Percentiles rank a stretch among this genome's conserved stretches.
Conservation (phyloP, 2,797 vertebrate genomes). For the Dendrocincla fuliginosa region DNA sequence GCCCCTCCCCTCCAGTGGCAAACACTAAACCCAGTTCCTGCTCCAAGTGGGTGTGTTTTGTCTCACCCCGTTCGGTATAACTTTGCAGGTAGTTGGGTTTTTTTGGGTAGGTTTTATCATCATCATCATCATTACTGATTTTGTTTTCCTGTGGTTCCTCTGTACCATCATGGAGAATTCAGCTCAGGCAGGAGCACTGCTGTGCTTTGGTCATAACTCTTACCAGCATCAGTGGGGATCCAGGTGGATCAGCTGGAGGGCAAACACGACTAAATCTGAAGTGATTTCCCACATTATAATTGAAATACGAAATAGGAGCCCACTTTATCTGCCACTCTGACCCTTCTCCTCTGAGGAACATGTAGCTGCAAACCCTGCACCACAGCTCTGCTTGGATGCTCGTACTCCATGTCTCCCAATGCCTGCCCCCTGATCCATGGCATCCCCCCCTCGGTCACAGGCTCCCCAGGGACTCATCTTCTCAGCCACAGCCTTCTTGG, state of each 20-base stretch:
- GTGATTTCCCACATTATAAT: background rate
- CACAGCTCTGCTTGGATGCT: background rate
- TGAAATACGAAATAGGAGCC: background rate
- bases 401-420: background rate
- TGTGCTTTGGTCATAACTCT: background rate
- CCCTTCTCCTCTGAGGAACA: background rate
- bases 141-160: background rate
- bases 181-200: background rate
- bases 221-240: background rate
- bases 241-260: background rate
- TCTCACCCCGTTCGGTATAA: background rate
- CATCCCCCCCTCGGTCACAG: background rate
- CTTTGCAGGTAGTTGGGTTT: background rate
- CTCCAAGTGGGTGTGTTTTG: background rate
- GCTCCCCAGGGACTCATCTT: background rate
- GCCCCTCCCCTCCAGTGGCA: background rate
- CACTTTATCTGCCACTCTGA: background rate
- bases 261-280: background rate
- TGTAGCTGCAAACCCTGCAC: no score
- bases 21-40: background rate
- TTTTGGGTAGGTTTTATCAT: background rate
- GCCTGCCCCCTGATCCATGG: background rate
- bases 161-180: background rate
- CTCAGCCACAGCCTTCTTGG: background rate
- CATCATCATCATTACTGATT: no score